Evolutionary conservation across 2,113 vertebrate species (phyloP).

Genomic region (Maccullochella peelii): DNA sequence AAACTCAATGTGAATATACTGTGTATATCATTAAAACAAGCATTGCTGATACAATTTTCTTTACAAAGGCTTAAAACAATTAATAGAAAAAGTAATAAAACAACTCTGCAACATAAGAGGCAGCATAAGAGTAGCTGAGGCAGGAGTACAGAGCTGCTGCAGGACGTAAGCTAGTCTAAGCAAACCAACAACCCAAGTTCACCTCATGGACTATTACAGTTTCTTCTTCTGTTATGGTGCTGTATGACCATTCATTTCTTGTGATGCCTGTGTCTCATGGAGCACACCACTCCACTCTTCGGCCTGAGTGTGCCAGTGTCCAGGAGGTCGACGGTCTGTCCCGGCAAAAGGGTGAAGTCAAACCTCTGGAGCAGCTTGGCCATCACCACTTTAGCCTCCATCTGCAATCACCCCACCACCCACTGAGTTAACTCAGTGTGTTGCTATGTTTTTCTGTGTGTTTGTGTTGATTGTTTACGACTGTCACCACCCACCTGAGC

Average conservation of each 20-base stretch:
- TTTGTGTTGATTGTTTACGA: neutral
- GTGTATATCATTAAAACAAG: neutral
- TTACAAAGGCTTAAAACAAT: neutral
- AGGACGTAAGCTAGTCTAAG: neutral
- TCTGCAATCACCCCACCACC: slow-evolving; percentile 78
- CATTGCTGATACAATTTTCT: neutral
- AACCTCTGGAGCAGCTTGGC: slow-evolving; percentile 94
- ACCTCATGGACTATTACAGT: neutral
- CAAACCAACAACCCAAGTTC: neutral
- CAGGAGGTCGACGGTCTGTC: slow-evolving; percentile 87
- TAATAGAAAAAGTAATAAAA: neutral
- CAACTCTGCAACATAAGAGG: neutral
- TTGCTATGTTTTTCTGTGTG: neutral
- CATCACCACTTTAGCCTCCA: slow-evolving; percentile 94
- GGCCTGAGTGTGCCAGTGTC: slow-evolving; percentile 87
- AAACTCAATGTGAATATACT: neutral
- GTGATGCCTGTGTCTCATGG: slow-evolving; percentile 78
- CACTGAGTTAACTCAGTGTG: neutral
- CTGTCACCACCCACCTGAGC: slow-evolving; percentile 86
- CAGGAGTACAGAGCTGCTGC: neutral
- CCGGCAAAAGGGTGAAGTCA: slow-evolving; percentile 87
- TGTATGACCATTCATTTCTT: neutral
- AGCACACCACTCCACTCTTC: slow-evolving; percentile 88
- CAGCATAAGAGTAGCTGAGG: neutral
- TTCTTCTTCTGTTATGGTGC: neutral